phyloP scores from a whole-genome alignment of 37 sponge, comb jelly and placozoan genomes.

The Aphrocallistes beatrix region DNA sequence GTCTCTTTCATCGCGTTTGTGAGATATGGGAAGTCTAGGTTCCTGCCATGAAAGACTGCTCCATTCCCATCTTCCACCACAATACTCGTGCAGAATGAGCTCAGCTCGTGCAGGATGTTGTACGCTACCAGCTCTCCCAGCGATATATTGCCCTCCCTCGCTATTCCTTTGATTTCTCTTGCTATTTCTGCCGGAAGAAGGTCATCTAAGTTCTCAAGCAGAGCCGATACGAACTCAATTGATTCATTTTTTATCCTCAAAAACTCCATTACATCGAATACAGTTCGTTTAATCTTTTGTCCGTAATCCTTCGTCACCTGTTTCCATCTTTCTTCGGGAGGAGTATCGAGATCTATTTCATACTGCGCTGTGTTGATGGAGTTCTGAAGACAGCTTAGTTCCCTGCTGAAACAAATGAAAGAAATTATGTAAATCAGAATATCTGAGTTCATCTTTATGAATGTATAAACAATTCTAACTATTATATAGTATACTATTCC shows the following conservation, averaged over 20 bases:
- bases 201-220: slow-evolving; percentile 30
- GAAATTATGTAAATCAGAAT: too few relatives aligned
- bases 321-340: slow-evolving; percentile 39
- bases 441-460: too few relatives aligned
- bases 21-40: slow-evolving; percentile 72
- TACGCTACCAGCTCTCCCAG: slow-evolving; percentile 41
- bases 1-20: slow-evolving; percentile 38
- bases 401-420: too few relatives aligned
- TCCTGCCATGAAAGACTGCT: slow-evolving; percentile 66
- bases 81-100: slow-evolving; percentile 82
- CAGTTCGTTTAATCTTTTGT: neutral
- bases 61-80: slow-evolving; percentile 59
- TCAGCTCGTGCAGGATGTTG: slow-evolving; percentile 57
- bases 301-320: slow-evolving; percentile 31
- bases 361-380: neutral
- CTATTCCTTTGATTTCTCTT: slow-evolving; percentile 49
- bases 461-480: too few relatives aligned
- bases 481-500: too few relatives aligned
- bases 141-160: slow-evolving; percentile 2
- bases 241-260: neutral
- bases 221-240: neutral
- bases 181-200: slow-evolving; percentile 52
- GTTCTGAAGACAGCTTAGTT: too few relatives aligned
- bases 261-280: slow-evolving; percentile 17
- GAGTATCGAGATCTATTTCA: slow-evolving; percentile 43